phyloP scores from a whole-genome alignment of 2,113 vertebrate genomes.

The Pardalotus punctatus region DNA sequence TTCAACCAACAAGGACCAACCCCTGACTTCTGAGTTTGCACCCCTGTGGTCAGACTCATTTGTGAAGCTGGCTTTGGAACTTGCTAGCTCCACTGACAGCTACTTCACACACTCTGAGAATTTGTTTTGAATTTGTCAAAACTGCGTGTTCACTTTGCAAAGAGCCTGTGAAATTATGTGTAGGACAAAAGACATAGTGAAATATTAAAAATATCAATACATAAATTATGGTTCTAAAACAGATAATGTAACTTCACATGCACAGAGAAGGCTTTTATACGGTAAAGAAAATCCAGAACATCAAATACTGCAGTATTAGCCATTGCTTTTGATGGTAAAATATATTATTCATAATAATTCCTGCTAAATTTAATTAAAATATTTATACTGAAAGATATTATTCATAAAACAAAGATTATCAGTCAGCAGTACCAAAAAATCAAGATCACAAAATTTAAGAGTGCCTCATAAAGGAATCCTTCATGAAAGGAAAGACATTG shows the following conservation, averaged over 20 bases:
- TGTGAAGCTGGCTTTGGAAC: neutral
- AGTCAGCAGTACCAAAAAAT: neutral
- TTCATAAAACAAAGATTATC: neutral
- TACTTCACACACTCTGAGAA: fast-evolving
- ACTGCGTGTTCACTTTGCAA: neutral
- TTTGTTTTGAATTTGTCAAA: neutral
- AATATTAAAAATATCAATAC: neutral
- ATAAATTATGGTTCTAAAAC: neutral
- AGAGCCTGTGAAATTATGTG: neutral
- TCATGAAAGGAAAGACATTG: neutral
- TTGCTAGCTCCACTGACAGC: neutral
- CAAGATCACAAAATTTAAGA: neutral
- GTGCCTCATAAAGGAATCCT: neutral
- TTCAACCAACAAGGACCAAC: neutral
- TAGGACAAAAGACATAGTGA: neutral
- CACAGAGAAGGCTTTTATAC: neutral
- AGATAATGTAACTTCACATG: neutral
- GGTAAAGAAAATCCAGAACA: neutral
- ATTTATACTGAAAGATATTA: neutral
- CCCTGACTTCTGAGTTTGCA: neutral
- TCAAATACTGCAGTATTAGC: neutral
- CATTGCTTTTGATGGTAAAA: neutral
- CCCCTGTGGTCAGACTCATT: neutral
- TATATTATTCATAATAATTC: neutral
- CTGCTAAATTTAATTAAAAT: neutral